These are phyloP conservation scores for Tolypeutes matacus DNA, from an alignment of 2,797 vertebrate species.

Conservation along the genomic window DNA sequence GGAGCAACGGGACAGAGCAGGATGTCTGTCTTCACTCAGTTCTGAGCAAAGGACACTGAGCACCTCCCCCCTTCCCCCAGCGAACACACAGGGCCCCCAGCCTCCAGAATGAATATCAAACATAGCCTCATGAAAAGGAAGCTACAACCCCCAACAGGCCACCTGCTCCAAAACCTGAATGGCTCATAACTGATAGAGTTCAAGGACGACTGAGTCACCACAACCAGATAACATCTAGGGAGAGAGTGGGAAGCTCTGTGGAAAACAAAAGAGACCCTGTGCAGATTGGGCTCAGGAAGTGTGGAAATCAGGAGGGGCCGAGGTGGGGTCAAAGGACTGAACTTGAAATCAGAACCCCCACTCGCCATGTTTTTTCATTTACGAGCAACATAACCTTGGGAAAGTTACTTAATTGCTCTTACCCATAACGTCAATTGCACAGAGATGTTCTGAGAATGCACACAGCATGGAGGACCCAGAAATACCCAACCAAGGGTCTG, in stretches of 20 bases:
- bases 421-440: background rate
- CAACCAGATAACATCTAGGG: background rate
- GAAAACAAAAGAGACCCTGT: too few relatives aligned
- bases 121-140: too few relatives aligned
- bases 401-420: background rate
- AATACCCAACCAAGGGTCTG: background rate
- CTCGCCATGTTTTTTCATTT: background rate
- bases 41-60: background rate
- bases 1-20: background rate
- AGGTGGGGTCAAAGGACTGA: background rate
- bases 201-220: background rate
- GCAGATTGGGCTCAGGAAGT: too few relatives aligned
- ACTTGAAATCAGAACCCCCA: background rate
- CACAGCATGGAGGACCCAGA: background rate
- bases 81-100: too few relatives aligned
- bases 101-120: background rate
- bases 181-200: background rate
- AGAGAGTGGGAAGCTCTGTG: fast-evolving
- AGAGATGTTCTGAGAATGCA: background rate
- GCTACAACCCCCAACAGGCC: background rate
- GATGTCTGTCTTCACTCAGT: fast-evolving
- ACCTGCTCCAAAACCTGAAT: background rate
- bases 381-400: background rate
- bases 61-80: fast-evolving
- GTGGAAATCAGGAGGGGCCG: fast-evolving